phyloP scores from a whole-genome alignment of 2,888 invertebrate genomes.

The Furcula furcula region DNA sequence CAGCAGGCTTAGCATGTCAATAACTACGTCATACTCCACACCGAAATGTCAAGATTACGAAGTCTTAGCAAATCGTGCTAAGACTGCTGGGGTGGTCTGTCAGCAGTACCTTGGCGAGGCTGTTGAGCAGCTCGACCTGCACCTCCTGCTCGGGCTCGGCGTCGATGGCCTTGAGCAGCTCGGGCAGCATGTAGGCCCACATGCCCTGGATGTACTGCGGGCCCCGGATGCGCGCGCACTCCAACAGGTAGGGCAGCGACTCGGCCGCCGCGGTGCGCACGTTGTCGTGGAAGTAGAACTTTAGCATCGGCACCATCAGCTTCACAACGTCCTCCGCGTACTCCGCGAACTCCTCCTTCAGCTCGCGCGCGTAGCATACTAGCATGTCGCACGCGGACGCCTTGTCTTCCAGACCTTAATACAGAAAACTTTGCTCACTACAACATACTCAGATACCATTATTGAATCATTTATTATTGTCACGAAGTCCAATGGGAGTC shows the following conservation, averaged over 20 bases:
- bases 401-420: conserved; percentile 93
- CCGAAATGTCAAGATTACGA: no score
- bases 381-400: conserved; percentile 98
- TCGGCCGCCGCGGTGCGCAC: conserved; percentile 97
- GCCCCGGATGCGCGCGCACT: conserved; percentile 93
- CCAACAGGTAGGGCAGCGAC: conserved; percentile 92
- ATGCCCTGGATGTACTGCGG: conserved; percentile 84
- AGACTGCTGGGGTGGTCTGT: no score
- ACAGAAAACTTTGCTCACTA: conserved; percentile 2
- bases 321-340: conserved; percentile 87
- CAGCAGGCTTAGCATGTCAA: no score
- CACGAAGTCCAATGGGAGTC: no score
- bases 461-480: no score
- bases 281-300: conserved; percentile 96
- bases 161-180: conserved; percentile 93
- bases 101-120: conserved; percentile 86
- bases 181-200: conserved; percentile 95
- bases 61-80: no score
- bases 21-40: no score
- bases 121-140: conserved; percentile 89
- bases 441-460: neutral
- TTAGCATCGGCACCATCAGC: conserved; percentile 93
- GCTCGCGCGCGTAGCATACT: conserved; percentile 95
- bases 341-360: conserved; percentile 88
- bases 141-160: conserved; percentile 96